Base-by-base conservation (phyloP, 2,888 invertebrate species). In the Eudasyphora cyanicolor region DNA sequence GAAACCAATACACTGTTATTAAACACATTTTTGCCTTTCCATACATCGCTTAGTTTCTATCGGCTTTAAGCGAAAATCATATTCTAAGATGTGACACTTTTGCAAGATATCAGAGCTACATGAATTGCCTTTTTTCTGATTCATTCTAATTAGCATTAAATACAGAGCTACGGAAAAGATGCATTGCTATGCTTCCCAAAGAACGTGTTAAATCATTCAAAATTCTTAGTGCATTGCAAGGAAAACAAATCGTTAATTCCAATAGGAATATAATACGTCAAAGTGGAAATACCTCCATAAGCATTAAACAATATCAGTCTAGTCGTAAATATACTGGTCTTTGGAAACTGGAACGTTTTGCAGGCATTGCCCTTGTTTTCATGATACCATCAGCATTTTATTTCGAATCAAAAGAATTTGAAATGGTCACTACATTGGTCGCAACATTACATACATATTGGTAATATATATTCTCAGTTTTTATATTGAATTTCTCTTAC, bases 321-420 rank as follows among this genome's bases (percentile, higher is more conserved):
- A 83, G 77, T 32, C 80, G 80, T 7, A 78, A 67, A 57, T 80
- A 64, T 64, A 64, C 70, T 0, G 54, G 19, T 6, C 75, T 38
- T 12, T 83, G 83, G 83, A 80, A 78, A 49, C 42, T 64, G 1
- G 80, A 83, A 80, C 75, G 80, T 17, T 27, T 80, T 12, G 24
- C 77, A 17, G 74, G 77, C 17, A 73, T 77, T 51, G 27, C 71
- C 17, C 45, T 83, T 7, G 4, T 57, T 10, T 14, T 78, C 10
- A 35, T 80, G 12, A 77, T 83, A 49, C 83, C 80, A 10, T 10
- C 21, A 10, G 45, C 70, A 10, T 83, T 83, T 64, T 29, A 29
- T 7, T 21, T 77, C 27, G 45, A 83, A 19, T 83, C 83, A 0
- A 77, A 80, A 35, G 75, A 71, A 54, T 12, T 83, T 4, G 80